Base-by-base conservation (phyloP, 1,140 invertebrate genomes). In the Rhopalosiphum maidis region DNA sequence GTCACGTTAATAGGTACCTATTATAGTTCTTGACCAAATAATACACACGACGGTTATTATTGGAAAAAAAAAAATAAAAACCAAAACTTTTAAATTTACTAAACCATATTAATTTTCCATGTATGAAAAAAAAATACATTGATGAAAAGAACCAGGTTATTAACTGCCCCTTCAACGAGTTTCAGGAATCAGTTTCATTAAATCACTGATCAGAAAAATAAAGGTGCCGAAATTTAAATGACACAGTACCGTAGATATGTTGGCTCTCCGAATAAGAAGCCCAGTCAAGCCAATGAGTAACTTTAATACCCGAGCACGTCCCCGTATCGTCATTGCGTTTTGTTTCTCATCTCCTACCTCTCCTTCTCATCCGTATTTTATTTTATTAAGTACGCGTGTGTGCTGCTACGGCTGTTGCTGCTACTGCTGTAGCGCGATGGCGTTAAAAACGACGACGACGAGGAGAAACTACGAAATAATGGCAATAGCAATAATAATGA, bases 401-500 rank as follows among this genome's bases (percentile, higher is more conserved):
- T 82, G 68, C 11, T 35, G 5, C n/a, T 35, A 2, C 15, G 9
- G 30, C 68, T 85, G 41, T 43, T 43, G 25, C 37, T 41, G 3
- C 83, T 18, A 15, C 86, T 30, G 41, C 41, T 30, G 25, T 25
- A 46, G 23, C 15, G 25, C 41, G 15, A 43, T 46, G 22, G n/a
- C 30, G 43, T 90, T 90, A 90, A 90, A 90, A 68, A 55, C 48
- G 5, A 90, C 88, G 51, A 90, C 88, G 51, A 90, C 88, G 54
- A 68, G 55, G 43, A 30, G 30, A 68, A 43, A 90, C 55, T 90
- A 46, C 89, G 3, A 90, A 90, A 90, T 46, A 90, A 90, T 90
- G 37, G 35, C 37, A 41, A 90, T n/a, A 68, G 41, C 41, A 41
- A 55, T 90, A 55, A 60, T 60, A 60, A 90, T 35, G 18, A 85